Conservation (phyloP, 2,797 vertebrate genomes). For the Ctenochaetus hawaiiensis region DNA sequence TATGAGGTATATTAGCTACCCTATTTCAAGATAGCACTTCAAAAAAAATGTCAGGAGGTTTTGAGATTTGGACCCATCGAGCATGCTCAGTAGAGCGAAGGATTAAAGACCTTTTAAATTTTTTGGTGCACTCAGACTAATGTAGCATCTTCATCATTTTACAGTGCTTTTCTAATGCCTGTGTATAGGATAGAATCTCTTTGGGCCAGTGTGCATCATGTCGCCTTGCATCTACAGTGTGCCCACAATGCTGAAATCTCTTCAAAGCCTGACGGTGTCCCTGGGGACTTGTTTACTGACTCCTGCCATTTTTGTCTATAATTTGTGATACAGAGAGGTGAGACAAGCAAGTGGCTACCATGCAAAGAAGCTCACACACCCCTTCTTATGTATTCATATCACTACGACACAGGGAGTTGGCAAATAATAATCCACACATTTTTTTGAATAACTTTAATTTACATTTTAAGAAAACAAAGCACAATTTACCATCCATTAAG, state of each 20-base stretch:
- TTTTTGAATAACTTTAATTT: too few relatives aligned
- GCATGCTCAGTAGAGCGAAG: background rate
- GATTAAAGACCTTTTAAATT: too few relatives aligned
- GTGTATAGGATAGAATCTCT: background rate
- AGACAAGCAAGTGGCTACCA: background rate
- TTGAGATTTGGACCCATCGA: background rate
- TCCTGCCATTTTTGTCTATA: background rate
- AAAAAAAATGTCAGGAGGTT: background rate
- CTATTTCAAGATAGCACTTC: background rate
- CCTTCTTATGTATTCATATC: background rate
- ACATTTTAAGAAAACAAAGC: too few relatives aligned
- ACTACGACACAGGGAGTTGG: background rate
- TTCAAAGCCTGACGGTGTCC: background rate
- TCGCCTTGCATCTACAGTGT: background rate
- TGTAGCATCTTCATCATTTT: too few relatives aligned
- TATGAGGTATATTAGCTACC: background rate
- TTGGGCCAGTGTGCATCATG: background rate
- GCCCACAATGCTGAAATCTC: background rate
- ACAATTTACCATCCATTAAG: too few relatives aligned
- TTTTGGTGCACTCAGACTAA: too few relatives aligned
- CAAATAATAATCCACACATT: background rate
- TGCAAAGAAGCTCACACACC: background rate
- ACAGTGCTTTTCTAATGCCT: background rate
- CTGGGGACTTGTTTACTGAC: background rate
- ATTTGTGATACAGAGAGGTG: background rate